phyloP scores from a whole-genome alignment of 2,113 vertebrate species.

The Malurus cyaneus region DNA sequence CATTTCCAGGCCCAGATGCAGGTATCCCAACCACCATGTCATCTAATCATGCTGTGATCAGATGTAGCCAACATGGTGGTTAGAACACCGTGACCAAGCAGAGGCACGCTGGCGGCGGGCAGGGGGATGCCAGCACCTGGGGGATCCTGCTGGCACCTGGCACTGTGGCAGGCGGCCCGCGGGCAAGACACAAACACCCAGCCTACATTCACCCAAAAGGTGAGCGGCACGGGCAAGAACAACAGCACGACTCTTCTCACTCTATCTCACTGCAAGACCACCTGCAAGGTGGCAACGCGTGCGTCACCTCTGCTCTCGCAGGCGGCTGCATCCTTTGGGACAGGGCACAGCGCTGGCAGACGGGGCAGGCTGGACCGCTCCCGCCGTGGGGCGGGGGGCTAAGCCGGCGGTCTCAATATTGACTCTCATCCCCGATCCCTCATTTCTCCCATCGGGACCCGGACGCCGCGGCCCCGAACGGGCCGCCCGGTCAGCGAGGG shows the following conservation, averaged over 20 bases:
- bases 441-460: neutral
- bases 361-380: neutral
- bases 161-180: rapidly evolving
- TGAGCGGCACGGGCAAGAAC: neutral
- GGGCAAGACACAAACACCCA: neutral
- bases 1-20: neutral
- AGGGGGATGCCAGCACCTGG: neutral
- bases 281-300: neutral
- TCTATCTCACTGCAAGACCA: neutral
- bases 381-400: neutral
- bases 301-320: neutral
- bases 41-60: rapidly evolving
- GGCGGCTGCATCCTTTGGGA: neutral
- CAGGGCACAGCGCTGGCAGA: neutral
- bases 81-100: neutral
- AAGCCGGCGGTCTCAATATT: neutral
- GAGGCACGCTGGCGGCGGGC: neutral
- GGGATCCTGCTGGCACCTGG: too few species aligned
- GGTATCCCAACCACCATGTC: neutral
- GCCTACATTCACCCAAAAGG: neutral
- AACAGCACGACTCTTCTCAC: neutral
- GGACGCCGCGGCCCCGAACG: neutral
- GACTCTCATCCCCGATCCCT: neutral
- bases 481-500: neutral
- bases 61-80: neutral